These are phyloP conservation scores for Elephantulus edwardii DNA, from an alignment of 2,113 vertebrate species.

Conservation along the genomic window DNA sequence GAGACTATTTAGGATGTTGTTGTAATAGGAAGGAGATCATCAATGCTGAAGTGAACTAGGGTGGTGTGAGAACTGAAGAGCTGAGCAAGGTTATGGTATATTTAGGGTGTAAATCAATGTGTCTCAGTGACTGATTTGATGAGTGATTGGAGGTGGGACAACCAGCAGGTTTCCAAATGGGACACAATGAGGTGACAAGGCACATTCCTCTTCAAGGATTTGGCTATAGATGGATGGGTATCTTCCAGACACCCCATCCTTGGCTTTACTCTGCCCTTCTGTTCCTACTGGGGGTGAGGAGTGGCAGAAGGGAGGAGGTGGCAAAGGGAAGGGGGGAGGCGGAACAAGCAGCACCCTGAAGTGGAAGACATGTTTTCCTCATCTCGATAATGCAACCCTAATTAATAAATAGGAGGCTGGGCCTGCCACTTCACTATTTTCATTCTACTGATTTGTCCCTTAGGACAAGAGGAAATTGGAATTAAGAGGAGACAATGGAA, in stretches of 20 bases:
- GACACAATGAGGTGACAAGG: too few relatives aligned
- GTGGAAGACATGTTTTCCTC: constrained; percentile 1
- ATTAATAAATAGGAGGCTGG: constrained; percentile 51
- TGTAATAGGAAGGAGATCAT: not conserved
- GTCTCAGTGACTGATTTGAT: not conserved
- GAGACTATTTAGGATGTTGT: not conserved
- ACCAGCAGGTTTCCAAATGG: not conserved
- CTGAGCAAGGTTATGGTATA: not conserved
- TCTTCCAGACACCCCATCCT: not conserved
- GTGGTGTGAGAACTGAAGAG: accelerated
- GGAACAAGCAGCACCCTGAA: not conserved
- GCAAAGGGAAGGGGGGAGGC: not conserved
- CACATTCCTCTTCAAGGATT: not conserved
- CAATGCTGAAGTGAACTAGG: accelerated
- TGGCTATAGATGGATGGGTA: not conserved
- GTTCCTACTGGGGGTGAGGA: not conserved
- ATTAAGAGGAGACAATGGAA: constrained; percentile 75
- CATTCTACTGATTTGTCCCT: constrained; percentile 66
- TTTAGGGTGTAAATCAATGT: not conserved
- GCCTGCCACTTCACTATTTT: constrained; percentile 48
- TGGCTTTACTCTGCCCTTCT: not conserved
- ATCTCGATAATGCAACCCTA: constrained; percentile 31
- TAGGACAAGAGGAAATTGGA: constrained; percentile 76
- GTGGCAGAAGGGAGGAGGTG: not conserved
- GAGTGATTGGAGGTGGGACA: not conserved